Percentiles rank a stretch among this genome's conserved stretches.
phyloP scores from a whole-genome alignment of 2,888 invertebrate genomes.

The Allacma fusca region DNA sequence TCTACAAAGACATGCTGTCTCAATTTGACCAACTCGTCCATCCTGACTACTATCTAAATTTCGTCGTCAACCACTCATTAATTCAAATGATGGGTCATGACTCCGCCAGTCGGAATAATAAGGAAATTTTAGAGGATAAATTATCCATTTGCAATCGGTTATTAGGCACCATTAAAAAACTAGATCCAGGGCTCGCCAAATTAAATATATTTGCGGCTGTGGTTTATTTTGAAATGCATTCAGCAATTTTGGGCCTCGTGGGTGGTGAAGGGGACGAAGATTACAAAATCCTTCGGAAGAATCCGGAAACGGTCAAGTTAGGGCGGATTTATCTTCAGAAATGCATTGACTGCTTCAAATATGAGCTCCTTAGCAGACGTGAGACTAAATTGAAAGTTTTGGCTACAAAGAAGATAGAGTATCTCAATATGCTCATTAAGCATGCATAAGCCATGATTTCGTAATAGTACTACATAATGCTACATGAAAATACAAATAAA shows the following conservation, averaged over 20 bases:
- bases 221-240: constrained; percentile 74
- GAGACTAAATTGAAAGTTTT: constrained; percentile 64
- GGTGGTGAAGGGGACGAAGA: constrained; percentile 61
- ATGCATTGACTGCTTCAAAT: constrained; percentile 63
- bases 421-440: constrained; percentile 57
- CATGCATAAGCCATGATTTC: not conserved
- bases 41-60: constrained; percentile 84
- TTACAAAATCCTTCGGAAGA: constrained; percentile 54
- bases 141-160: constrained; percentile 63
- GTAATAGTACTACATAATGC: not conserved
- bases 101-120: constrained; percentile 65
- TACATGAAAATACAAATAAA: too few relatives aligned
- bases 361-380: constrained; percentile 64
- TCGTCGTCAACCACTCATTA: constrained; percentile 81
- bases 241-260: constrained; percentile 62
- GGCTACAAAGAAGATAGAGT: constrained; percentile 60
- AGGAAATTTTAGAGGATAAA: constrained; percentile 56
- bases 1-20: constrained; percentile 70
- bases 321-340: constrained; percentile 62
- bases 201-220: constrained; percentile 81
- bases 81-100: constrained; percentile 81
- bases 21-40: constrained; percentile 80
- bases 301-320: constrained; percentile 57
- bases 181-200: constrained; percentile 64
- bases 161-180: constrained; percentile 62